Evolutionary conservation across 2,888 invertebrate genomes (phyloP).

Genomic region (Acanthosepion esculentum): DNA sequence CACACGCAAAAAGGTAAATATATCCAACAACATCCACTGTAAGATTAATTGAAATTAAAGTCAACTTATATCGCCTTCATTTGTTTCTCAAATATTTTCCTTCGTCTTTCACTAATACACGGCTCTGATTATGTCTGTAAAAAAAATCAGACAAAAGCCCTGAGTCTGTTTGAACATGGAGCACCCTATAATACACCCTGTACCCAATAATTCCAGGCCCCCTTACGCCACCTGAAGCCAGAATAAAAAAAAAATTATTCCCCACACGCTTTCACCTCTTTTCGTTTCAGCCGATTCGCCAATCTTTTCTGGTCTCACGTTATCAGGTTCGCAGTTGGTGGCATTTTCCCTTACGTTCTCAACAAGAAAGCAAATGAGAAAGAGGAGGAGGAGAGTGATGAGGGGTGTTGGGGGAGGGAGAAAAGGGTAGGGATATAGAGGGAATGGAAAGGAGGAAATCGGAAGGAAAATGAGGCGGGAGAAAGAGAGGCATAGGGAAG

Average conservation of each 20-base stretch:
- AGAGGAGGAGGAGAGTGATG: neutral
- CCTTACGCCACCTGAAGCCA: conserved; percentile 12
- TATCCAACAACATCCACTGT: neutral
- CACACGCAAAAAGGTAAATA: neutral
- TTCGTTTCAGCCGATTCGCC: neutral
- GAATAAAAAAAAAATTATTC: neutral
- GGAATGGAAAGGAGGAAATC: neutral
- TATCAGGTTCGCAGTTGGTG: neutral
- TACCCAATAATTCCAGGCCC: neutral
- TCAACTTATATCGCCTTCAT: neutral
- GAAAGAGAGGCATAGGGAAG: neutral
- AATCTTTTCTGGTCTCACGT: conserved; percentile 15
- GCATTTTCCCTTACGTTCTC: neutral
- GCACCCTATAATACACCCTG: conserved; percentile 33
- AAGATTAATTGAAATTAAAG: conserved; percentile 33
- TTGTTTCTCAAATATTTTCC: neutral
- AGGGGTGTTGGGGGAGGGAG: neutral
- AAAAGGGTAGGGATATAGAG: neutral
- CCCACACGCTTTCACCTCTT: neutral
- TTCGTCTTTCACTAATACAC: neutral
- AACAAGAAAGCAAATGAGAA: neutral
- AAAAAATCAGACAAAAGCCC: neutral
- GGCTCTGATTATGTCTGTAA: neutral
- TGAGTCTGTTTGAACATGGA: neutral
- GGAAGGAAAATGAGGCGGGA: no score